These are phyloP conservation scores for Microchrysa polita DNA, from an alignment of 2,888 invertebrate species.

Conservation along the genomic window DNA sequence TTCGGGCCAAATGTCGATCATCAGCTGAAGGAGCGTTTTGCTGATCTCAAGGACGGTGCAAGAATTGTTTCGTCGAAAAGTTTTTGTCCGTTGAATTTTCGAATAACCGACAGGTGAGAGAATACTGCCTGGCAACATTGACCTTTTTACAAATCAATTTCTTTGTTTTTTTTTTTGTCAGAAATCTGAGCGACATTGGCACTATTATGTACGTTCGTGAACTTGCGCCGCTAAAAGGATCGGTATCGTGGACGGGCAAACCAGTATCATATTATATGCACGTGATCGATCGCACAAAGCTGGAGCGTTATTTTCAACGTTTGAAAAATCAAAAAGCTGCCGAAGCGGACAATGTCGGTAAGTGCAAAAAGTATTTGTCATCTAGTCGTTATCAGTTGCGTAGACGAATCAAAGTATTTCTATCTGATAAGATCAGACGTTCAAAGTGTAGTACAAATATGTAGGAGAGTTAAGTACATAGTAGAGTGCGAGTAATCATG, in stretches of 20 bases:
- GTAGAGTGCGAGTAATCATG: too few relatives aligned
- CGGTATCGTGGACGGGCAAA: conserved; percentile 99
- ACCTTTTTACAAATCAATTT: neutral
- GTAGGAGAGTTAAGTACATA: neutral
- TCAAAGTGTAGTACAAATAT: neutral
- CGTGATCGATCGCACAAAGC: conserved; percentile 95
- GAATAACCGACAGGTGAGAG: conserved; percentile 84
- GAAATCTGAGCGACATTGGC: conserved; percentile 97
- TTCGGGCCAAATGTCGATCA: conserved; percentile 98
- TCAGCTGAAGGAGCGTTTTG: conserved; percentile 94
- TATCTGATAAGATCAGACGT: neutral
- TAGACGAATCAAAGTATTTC: conserved; percentile 22
- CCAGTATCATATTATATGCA: conserved; percentile 99
- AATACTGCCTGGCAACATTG: neutral
- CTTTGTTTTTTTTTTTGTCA: conserved; percentile 51
- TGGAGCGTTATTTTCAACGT: conserved; percentile 95
- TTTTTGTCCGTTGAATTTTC: conserved; percentile 98
- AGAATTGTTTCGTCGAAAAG: conserved; percentile 98
- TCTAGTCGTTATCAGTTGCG: conserved; percentile 39
- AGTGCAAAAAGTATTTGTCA: conserved; percentile 29
- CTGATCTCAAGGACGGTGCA: conserved; percentile 94
- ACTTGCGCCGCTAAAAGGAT: conserved; percentile 93
- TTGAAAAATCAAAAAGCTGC: conserved; percentile 87
- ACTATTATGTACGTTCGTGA: conserved; percentile 99
- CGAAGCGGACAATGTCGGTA: conserved; percentile 59